Percentiles rank a stretch among this genome's conserved stretches.
These are phyloP conservation scores for Noctilio leporinus DNA, from an alignment of 2,113 vertebrate species.

Conservation along the genomic window DNA sequence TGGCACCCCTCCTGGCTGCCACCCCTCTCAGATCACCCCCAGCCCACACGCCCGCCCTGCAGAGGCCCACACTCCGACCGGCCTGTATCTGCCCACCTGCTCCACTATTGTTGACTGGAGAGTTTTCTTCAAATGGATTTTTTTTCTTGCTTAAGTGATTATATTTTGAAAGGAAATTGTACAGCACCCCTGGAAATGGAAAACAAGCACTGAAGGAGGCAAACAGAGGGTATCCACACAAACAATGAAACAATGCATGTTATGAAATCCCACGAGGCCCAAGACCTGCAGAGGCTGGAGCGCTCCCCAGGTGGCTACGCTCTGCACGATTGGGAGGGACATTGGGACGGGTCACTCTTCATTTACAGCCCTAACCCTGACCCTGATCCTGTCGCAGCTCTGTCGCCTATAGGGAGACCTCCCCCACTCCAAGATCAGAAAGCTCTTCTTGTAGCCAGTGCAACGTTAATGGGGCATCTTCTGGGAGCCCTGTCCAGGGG, in stretches of 20 bases:
- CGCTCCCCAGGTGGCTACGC: background rate
- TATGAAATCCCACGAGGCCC: background rate
- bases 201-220: slow-evolving; percentile 39
- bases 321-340: background rate
- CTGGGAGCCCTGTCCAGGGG: background rate
- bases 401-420: background rate
- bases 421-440: background rate
- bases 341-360: background rate
- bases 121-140: slow-evolving; percentile 29
- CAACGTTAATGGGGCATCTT: background rate
- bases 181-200: slow-evolving; percentile 44
- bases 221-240: background rate
- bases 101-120: slow-evolving; percentile 29
- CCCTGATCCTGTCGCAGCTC: background rate
- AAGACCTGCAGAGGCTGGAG: background rate
- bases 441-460: background rate
- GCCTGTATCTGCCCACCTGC: background rate
- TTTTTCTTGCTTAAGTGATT: slow-evolving; percentile 55
- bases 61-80: background rate
- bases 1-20: accelerated
- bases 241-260: background rate
- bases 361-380: too few relatives aligned
- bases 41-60: accelerated
- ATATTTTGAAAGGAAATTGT: slow-evolving; percentile 62
- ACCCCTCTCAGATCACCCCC: accelerated